Percentiles rank a stretch among this genome's conserved stretches.
Evolutionary conservation across 2,888 invertebrate genomes (phyloP).

Genomic region (Pseudococcus jackbeardsleyi): DNA sequence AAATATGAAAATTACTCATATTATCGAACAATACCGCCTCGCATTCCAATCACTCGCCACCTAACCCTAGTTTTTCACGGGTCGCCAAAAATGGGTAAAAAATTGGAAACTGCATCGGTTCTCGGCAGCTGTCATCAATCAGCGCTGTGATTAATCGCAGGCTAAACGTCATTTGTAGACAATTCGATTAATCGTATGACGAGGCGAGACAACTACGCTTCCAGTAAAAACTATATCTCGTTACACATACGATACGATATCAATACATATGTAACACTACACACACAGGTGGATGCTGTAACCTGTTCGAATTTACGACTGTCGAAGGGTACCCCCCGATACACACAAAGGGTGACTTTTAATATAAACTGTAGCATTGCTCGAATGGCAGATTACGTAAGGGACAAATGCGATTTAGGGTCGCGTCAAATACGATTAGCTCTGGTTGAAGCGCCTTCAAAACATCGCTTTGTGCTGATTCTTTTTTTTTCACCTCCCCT

Average conservation of each 20-base stretch:
- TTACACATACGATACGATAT: no score
- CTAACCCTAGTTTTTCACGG: not conserved
- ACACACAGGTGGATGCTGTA: constrained; percentile 13
- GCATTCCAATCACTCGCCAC: not conserved
- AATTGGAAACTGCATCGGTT: not conserved
- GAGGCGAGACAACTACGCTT: not conserved
- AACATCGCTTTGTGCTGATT: constrained; percentile 46
- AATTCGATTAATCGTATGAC: not conserved
- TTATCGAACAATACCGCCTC: not conserved
- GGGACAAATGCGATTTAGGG: not conserved
- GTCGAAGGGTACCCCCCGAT: not conserved
- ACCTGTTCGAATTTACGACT: constrained; percentile 13
- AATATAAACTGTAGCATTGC: constrained; percentile 1
- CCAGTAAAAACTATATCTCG: no score
- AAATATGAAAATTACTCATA: not conserved
- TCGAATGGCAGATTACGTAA: constrained; percentile 34
- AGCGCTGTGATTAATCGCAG: not conserved
- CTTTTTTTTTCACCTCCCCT: not conserved
- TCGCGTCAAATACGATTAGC: constrained; percentile 58
- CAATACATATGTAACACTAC: not conserved
- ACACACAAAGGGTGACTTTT: constrained; percentile 49
- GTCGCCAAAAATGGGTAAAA: not conserved
- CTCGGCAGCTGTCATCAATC: constrained; percentile 31
- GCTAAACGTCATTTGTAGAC: not conserved
- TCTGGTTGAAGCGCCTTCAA: constrained; percentile 61